phyloP scores from a whole-genome alignment of 2,888 invertebrate species.

The Abscondita cerata region DNA sequence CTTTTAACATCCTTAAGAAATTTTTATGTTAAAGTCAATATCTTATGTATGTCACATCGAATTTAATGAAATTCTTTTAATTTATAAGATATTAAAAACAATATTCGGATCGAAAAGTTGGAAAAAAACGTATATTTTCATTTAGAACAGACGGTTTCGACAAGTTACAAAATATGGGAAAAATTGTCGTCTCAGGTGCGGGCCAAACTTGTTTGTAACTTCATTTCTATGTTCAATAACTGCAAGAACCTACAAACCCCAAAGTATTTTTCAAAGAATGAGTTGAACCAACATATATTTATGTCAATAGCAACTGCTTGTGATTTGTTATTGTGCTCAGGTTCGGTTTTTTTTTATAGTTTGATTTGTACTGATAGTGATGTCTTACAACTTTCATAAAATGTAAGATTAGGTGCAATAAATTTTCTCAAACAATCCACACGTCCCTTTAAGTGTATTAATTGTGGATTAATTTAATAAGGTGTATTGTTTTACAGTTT shows the following conservation, averaged over 20 bases:
- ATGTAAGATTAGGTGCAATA: slow-evolving; percentile 25
- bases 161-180: slow-evolving; percentile 36
- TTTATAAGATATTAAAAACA: too few species aligned
- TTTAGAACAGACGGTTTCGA: slow-evolving; percentile 31
- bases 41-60: too few species aligned
- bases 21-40: too few species aligned
- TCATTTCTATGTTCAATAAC: slow-evolving; percentile 37
- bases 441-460: slow-evolving; percentile 27
- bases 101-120: neutral
- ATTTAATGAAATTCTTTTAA: too few species aligned
- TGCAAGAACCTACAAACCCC: slow-evolving; percentile 37
- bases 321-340: slow-evolving; percentile 40
- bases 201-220: slow-evolving; percentile 39
- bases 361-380: slow-evolving; percentile 28
- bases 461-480: slow-evolving; percentile 30
- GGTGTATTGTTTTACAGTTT: slow-evolving; percentile 27
- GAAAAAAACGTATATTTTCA: slow-evolving; percentile 30
- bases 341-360: slow-evolving; percentile 24
- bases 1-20: too few species aligned
- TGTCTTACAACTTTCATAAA: slow-evolving; percentile 27
- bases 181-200: slow-evolving; percentile 38
- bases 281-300: slow-evolving; percentile 31
- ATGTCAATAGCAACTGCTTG: slow-evolving; percentile 38
- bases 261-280: slow-evolving; percentile 34
- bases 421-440: too few species aligned